A percentile compares a stretch with the other conserved stretches of the same genome.
Evolutionary conservation across 2,113 vertebrate species (phyloP).

Genomic region (Cisticola juncidis): DNA sequence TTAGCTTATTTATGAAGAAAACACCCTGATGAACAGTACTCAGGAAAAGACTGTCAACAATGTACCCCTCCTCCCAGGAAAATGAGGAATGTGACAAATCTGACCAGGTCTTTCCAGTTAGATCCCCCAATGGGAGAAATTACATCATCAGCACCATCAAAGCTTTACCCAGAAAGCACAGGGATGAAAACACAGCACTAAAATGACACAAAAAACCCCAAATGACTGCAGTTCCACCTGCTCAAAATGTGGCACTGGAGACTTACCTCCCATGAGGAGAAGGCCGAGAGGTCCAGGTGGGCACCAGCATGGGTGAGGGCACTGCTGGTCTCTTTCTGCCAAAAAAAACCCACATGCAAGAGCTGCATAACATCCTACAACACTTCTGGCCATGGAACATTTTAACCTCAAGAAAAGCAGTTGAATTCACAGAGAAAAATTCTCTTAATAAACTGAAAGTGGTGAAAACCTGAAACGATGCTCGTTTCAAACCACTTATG

Average conservation of each 20-base stretch:
- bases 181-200: neutral
- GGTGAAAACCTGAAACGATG: neutral
- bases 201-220: neutral
- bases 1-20: neutral
- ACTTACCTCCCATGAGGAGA: constrained; percentile 96
- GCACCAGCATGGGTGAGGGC: constrained; percentile 95
- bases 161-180: neutral
- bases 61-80: neutral
- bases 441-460: neutral
- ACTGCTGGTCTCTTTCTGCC: constrained; percentile 96
- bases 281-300: constrained; percentile 97
- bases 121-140: neutral
- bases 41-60: neutral
- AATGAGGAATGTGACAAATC: neutral
- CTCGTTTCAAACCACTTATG: fast-evolving
- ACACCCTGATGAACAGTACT: neutral
- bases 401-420: neutral
- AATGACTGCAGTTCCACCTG: neutral
- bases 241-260: neutral
- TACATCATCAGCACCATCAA: neutral
- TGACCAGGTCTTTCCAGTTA: neutral
- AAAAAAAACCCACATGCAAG: neutral
- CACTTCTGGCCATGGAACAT: neutral
- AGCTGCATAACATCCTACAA: neutral
- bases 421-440: neutral